Evolutionary conservation across 2,888 invertebrate genomes (phyloP).

Genomic region (Barypeithes pellucidus): DNA sequence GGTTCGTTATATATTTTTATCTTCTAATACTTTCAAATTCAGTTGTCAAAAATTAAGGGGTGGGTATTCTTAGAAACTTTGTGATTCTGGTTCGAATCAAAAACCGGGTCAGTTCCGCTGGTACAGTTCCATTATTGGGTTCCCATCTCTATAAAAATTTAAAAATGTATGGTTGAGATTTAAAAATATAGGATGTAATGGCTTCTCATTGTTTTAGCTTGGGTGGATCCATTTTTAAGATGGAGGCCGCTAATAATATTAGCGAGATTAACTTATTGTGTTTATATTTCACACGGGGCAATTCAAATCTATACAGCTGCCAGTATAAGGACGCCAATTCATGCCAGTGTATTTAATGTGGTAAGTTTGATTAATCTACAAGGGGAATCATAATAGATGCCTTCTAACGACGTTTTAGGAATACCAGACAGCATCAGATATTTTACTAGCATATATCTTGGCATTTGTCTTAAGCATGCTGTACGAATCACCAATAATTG

Average conservation of each 20-base stretch:
- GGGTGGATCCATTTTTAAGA: conserved; percentile 61
- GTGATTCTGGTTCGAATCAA: too few species aligned
- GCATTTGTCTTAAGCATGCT: conserved; percentile 62
- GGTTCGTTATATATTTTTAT: too few species aligned
- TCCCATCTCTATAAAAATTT: too few species aligned
- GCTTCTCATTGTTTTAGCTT: conserved; percentile 56
- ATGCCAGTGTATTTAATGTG: conserved; percentile 61
- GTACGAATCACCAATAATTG: conserved; percentile 64
- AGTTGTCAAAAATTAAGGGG: too few species aligned
- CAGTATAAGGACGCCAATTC: conserved; percentile 58
- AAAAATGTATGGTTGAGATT: too few species aligned
- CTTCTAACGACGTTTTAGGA: too few species aligned
- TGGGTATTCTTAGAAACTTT: too few species aligned
- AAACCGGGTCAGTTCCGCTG: too few species aligned
- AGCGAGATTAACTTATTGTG: conserved; percentile 63
- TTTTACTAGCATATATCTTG: conserved; percentile 60
- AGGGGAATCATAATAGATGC: too few species aligned
- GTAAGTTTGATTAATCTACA: conserved; percentile 54
- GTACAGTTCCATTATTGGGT: too few species aligned
- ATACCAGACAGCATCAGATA: conserved; percentile 61
- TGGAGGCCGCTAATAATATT: conserved; percentile 63
- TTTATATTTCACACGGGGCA: conserved; percentile 63
- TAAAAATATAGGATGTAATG: too few species aligned
- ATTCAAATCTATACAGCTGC: conserved; percentile 63
- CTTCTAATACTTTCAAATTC: too few species aligned